Percentiles rank a stretch among this genome's conserved stretches.
These are phyloP conservation scores for Siniperca knerii DNA, from an alignment of 2,113 vertebrate genomes.

Conservation along the genomic window DNA sequence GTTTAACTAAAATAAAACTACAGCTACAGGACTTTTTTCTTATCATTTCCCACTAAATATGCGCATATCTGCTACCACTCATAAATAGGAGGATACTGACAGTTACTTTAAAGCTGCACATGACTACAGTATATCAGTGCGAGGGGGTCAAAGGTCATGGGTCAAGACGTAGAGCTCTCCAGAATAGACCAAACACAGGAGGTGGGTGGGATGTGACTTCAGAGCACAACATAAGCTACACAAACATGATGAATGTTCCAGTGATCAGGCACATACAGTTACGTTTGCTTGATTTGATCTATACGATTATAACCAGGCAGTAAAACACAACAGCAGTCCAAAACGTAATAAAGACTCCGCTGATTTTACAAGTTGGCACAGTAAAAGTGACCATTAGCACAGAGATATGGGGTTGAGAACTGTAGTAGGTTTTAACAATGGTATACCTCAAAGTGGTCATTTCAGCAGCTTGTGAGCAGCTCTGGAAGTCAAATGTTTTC, in stretches of 20 bases:
- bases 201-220: not conserved
- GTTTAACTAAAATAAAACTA: not conserved
- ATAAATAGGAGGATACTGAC: not conserved
- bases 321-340: no score
- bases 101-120: not conserved
- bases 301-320: no score
- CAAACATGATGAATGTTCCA: not conserved
- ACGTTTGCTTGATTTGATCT: no score
- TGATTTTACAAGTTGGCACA: no score
- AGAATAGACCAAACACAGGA: conserved; percentile 30
- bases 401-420: not conserved
- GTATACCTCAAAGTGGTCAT: not conserved
- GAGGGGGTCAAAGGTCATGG: not conserved
- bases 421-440: not conserved
- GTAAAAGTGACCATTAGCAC: not conserved
- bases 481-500: not conserved
- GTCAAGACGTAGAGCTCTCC: not conserved
- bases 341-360: no score
- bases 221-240: not conserved
- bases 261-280: not conserved
- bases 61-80: not conserved
- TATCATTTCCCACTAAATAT: not conserved
- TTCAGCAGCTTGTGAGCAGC: not conserved
- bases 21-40: not conserved
- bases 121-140: not conserved